Percentiles rank a stretch among this genome's conserved stretches.
phyloP scores from a whole-genome alignment of 2,113 vertebrate genomes.

The Lipophrys pholis region DNA sequence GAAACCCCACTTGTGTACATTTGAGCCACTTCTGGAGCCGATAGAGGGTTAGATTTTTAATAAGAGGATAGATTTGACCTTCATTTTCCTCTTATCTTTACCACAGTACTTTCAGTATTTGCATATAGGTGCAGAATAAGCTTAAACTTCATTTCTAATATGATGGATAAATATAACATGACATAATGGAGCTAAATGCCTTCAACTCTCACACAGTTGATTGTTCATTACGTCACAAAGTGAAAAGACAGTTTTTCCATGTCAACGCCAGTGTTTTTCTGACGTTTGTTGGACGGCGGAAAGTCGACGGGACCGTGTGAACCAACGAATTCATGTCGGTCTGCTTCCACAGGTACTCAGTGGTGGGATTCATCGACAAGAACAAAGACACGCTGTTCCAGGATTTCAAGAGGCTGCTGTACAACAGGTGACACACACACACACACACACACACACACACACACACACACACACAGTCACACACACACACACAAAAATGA shows the following conservation, averaged over 20 bases:
- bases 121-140: not conserved
- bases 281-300: too few species aligned
- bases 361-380: conserved; percentile 97
- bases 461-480: conserved; percentile 31
- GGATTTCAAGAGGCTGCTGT: conserved; percentile 98
- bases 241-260: too few species aligned
- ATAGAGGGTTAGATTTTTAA: too few species aligned
- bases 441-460: conserved; percentile 22
- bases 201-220: too few species aligned
- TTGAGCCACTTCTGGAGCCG: not conserved
- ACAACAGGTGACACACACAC: conserved; percentile 90
- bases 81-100: too few species aligned
- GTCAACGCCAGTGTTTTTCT: too few species aligned
- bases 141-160: too few species aligned
- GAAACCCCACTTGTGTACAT: conserved; percentile 3
- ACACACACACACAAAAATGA: conserved; percentile 12
- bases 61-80: too few species aligned
- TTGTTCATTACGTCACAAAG: too few species aligned
- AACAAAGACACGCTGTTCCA: conserved; percentile 99
- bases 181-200: too few species aligned
- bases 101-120: not conserved
- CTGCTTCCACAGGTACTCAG: conserved; percentile 88
- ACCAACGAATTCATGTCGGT: not conserved
- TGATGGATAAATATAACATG: too few species aligned
- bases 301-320: too few species aligned